A percentile compares a stretch with the other conserved stretches of the same genome.
Evolutionary conservation across 2,113 vertebrate species (phyloP).

Genomic region (Colistium nudipinnis): DNA sequence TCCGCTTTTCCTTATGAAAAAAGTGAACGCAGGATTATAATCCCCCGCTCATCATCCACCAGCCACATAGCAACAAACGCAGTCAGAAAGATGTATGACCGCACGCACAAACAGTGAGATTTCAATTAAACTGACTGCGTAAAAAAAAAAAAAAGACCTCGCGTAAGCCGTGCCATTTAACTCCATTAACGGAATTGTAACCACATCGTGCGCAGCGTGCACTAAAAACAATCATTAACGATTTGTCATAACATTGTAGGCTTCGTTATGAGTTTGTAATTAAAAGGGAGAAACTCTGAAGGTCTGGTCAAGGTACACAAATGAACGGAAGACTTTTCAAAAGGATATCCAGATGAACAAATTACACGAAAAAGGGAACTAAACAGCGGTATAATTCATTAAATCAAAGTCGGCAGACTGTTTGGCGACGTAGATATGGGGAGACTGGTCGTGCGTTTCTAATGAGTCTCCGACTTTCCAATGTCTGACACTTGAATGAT

Average conservation of each 20-base stretch:
- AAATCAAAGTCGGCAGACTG: not conserved
- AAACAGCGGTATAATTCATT: not conserved
- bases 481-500: no score
- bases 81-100: conserved; percentile 3
- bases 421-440: not conserved
- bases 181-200: not conserved
- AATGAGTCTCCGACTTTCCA: conserved; percentile 20
- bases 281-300: not conserved
- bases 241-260: not conserved
- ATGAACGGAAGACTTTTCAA: not conserved
- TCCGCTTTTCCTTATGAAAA: not conserved
- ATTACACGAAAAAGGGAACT: not conserved
- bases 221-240: not conserved
- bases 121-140: not conserved
- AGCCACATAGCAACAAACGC: not conserved
- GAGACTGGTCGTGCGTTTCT: not conserved
- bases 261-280: not conserved
- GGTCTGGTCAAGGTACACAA: not conserved
- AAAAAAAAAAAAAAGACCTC: not conserved
- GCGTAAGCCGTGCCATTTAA: not conserved
- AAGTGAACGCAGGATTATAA: conserved; percentile 5
- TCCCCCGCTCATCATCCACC: not conserved
- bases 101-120: not conserved
- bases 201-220: not conserved
- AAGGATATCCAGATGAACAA: not conserved